These are phyloP conservation scores for Heteractis magnifica DNA, from an alignment of 92 coral and sea anemone species.

Conservation along the genomic window DNA sequence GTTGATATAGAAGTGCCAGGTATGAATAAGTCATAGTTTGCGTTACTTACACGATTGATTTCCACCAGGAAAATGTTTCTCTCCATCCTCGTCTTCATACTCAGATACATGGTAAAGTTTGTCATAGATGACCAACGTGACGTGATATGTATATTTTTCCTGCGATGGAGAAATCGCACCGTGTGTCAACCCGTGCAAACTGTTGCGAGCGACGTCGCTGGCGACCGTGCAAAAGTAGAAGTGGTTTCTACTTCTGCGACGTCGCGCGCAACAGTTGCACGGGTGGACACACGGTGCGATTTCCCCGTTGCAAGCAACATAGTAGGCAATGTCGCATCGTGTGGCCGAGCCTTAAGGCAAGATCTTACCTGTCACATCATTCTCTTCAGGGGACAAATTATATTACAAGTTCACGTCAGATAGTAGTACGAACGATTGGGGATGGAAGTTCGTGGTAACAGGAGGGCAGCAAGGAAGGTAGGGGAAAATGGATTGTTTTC, in stretches of 20 bases:
- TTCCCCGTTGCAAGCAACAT: no score
- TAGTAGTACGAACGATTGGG: slow-evolving; percentile 97
- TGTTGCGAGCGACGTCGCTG: no score
- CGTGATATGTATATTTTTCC: no score
- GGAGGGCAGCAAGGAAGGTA: slow-evolving; percentile 99
- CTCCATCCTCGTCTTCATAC: no score
- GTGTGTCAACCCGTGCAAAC: no score
- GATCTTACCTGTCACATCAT: background rate
- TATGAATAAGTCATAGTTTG: background rate
- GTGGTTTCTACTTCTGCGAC: no score
- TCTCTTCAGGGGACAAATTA: slow-evolving; percentile 75
- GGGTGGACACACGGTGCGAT: no score
- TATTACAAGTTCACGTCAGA: slow-evolving; percentile 89
- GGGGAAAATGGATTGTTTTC: background rate
- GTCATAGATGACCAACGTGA: no score
- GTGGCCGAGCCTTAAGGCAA: background rate
- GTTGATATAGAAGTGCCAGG: slow-evolving; percentile 97
- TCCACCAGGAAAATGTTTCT: background rate
- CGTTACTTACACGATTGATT: background rate
- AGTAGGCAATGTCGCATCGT: background rate
- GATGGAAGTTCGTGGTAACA: slow-evolving; percentile 96
- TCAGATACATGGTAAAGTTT: no score
- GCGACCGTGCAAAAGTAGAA: no score
- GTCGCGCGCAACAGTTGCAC: no score
- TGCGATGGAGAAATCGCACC: no score